These are phyloP conservation scores for Cydia fagiglandana DNA, from an alignment of 1,140 invertebrate species.

Conservation along the genomic window DNA sequence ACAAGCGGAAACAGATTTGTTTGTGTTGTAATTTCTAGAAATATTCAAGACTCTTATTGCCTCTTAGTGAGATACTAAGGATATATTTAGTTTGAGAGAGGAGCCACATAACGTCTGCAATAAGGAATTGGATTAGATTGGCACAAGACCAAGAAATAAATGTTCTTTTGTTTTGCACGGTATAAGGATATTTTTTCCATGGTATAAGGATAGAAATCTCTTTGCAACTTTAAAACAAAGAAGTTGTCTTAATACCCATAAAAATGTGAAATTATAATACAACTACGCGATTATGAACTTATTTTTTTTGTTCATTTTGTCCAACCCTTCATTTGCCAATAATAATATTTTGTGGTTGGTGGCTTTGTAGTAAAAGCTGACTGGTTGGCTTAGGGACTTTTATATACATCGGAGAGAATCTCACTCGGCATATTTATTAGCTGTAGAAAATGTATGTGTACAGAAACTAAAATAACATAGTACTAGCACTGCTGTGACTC, in stretches of 20 bases:
- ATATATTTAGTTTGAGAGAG: neutral
- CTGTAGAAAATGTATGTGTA: neutral
- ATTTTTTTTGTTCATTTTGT: too few relatives aligned
- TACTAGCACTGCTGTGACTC: neutral
- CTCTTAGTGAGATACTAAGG: neutral
- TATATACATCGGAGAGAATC: too few relatives aligned
- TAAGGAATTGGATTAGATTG: slow-evolving; percentile 17
- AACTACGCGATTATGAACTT: too few relatives aligned
- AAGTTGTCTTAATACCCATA: too few relatives aligned
- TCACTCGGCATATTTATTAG: neutral
- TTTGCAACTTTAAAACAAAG: neutral
- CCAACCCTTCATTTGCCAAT: too few relatives aligned
- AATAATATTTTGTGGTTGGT: too few relatives aligned
- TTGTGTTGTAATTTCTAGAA: slow-evolving; percentile 15
- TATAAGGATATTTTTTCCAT: too few relatives aligned
- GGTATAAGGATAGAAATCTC: neutral
- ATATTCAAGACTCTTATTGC: neutral
- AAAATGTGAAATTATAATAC: too few relatives aligned
- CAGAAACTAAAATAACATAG: neutral
- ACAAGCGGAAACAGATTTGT: slow-evolving; percentile 23
- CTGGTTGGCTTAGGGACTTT: too few relatives aligned
- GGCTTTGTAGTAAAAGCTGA: too few relatives aligned
- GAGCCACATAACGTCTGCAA: neutral
- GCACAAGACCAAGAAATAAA: neutral
- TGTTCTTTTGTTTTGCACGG: neutral